Conservation (phyloP, 2,113 vertebrate genomes). For the Cyanistes caeruleus region DNA sequence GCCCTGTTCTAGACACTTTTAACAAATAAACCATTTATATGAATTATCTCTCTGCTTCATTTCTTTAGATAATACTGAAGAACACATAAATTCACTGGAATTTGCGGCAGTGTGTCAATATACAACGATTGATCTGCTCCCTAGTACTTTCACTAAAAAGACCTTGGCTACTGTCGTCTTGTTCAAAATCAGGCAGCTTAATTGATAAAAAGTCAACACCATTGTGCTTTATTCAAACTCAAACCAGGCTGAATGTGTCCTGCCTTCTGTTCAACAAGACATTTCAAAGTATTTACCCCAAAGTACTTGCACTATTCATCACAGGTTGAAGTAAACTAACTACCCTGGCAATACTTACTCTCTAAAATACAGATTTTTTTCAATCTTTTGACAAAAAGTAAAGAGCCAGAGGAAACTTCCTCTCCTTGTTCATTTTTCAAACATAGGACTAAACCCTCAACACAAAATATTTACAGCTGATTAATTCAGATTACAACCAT, state of each 20-base stretch:
- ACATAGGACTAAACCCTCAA: not conserved
- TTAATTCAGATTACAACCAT: conserved; percentile 17
- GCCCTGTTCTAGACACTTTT: not conserved
- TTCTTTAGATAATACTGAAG: not conserved
- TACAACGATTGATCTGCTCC: not conserved
- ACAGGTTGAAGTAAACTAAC: not conserved
- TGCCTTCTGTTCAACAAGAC: not conserved
- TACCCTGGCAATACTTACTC: not conserved
- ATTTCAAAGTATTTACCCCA: not conserved
- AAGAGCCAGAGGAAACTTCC: not conserved
- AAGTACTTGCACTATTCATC: not conserved
- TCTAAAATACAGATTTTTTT: not conserved
- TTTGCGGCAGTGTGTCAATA: not conserved
- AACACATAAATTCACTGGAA: not conserved
- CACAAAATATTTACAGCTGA: not conserved
- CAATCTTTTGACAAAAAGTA: not conserved
- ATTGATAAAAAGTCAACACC: not conserved
- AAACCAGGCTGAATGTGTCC: not conserved
- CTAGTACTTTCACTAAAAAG: not conserved
- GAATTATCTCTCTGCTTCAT: not conserved
- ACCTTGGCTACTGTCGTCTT: not conserved
- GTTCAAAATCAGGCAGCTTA: not conserved
- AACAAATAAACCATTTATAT: not conserved
- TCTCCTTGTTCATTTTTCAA: not conserved
- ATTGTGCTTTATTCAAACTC: not conserved